phyloP scores from a whole-genome alignment of 2,888 invertebrate genomes.

The Euplexia lucipara region DNA sequence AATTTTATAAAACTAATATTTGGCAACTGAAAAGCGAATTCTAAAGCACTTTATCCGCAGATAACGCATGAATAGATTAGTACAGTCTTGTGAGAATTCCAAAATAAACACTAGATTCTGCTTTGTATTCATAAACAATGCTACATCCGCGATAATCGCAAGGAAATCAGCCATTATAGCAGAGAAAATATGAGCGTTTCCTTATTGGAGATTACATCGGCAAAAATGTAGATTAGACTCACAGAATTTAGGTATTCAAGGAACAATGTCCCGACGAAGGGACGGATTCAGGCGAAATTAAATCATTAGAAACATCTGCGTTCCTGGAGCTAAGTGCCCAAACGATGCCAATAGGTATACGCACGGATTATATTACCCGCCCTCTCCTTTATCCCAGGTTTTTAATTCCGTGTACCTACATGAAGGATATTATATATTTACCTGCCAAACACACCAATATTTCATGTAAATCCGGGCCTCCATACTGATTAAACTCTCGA shows the following conservation, averaged over 20 bases:
- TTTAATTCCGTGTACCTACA: slow-evolving; percentile 60
- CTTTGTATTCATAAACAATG: slow-evolving; percentile 53
- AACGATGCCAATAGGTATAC: slow-evolving; percentile 70
- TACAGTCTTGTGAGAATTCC: slow-evolving; percentile 28
- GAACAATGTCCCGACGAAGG: slow-evolving; percentile 69
- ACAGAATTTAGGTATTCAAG: slow-evolving; percentile 73
- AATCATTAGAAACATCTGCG: slow-evolving; percentile 86
- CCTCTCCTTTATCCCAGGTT: slow-evolving; percentile 60
- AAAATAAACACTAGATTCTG: slow-evolving; percentile 34
- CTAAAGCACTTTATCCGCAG: background rate
- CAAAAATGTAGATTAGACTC: slow-evolving; percentile 64
- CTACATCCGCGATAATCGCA: slow-evolving; percentile 48
- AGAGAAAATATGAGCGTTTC: slow-evolving; percentile 57
- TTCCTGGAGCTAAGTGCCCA: slow-evolving; percentile 67
- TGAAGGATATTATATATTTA: slow-evolving; percentile 63
- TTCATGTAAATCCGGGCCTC: slow-evolving; percentile 70
- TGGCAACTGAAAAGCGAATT: slow-evolving; percentile 12
- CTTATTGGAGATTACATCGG: slow-evolving; percentile 54
- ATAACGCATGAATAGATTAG: slow-evolving; percentile 22
- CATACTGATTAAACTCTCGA: slow-evolving; percentile 73
- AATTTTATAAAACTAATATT: slow-evolving; percentile 15
- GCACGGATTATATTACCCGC: slow-evolving; percentile 65
- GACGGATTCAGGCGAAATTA: slow-evolving; percentile 81
- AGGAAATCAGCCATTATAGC: slow-evolving; percentile 54
- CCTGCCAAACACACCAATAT: slow-evolving; percentile 68